Evolutionary conservation across 2,888 invertebrate species (phyloP).

Genomic region (Chrysotoxum bicinctum): DNA sequence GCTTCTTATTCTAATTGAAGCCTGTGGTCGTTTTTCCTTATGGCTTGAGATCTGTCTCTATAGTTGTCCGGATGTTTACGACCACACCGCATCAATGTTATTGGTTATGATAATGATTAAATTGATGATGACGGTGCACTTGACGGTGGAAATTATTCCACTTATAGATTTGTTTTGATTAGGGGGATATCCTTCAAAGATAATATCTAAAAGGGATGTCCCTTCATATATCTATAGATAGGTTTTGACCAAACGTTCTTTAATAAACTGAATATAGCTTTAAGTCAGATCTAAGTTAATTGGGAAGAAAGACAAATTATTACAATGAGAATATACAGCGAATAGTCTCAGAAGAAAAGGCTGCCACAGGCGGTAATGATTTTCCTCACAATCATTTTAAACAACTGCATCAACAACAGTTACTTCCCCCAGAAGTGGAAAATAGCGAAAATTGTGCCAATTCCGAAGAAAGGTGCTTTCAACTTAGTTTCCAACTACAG

Average conservation of each 20-base stretch:
- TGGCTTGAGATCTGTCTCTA: background rate
- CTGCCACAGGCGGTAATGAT: no score
- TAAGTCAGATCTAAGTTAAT: no score
- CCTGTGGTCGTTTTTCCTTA: slow-evolving; percentile 62
- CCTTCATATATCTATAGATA: background rate
- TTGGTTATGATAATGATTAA: slow-evolving; percentile 59
- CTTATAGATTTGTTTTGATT: slow-evolving; percentile 48
- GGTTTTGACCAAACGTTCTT: background rate
- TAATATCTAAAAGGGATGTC: background rate
- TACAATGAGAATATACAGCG: no score
- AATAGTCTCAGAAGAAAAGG: no score
- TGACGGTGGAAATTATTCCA: slow-evolving; percentile 42
- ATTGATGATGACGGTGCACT: slow-evolving; percentile 53
- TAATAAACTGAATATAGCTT: background rate
- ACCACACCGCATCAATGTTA: slow-evolving; percentile 66
- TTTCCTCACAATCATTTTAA: no score
- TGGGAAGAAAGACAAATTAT: no score
- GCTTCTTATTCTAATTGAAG: slow-evolving; percentile 67
- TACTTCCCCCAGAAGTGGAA: no score
- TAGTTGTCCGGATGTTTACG: slow-evolving; percentile 67
- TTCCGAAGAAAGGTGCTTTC: no score
- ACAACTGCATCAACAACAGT: no score
- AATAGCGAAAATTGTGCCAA: no score
- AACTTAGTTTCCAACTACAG: no score
- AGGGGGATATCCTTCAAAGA: slow-evolving; percentile 29